Percentiles rank a stretch among this genome's conserved stretches.
Conservation (phyloP, 2,797 vertebrate genomes). For the Apogon hyalosoma region DNA sequence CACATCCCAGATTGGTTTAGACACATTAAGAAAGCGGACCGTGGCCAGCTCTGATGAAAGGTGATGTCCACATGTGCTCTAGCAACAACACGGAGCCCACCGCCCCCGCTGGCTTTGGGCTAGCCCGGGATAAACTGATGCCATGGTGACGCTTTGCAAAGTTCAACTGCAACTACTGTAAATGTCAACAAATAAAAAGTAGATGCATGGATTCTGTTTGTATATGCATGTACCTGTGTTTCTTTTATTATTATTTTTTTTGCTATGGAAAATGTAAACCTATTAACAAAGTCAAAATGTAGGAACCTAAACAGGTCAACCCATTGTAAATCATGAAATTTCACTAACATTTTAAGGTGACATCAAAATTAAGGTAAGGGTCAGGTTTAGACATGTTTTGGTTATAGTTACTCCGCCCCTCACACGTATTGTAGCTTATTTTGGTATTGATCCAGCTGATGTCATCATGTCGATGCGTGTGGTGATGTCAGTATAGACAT, state of each 20-base stretch:
- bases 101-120: slow-evolving; percentile 28
- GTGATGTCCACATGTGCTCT: slow-evolving; percentile 49
- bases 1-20: slow-evolving; percentile 62
- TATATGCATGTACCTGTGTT: too few species aligned
- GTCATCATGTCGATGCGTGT: too few species aligned
- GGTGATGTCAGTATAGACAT: too few species aligned
- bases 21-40: slow-evolving; percentile 57
- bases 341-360: too few species aligned
- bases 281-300: too few species aligned
- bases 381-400: too few species aligned
- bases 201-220: slow-evolving; percentile 1
- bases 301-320: too few species aligned
- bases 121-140: slow-evolving; percentile 50
- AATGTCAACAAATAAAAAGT: slow-evolving; percentile 62
- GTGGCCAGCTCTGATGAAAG: slow-evolving; percentile 56
- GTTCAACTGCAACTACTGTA: slow-evolving; percentile 47
- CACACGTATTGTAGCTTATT: too few species aligned
- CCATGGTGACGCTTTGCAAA: slow-evolving; percentile 40
- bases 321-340: too few species aligned
- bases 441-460: too few species aligned
- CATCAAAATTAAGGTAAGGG: too few species aligned
- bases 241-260: slow-evolving; percentile 25
- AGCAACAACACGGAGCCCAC: slow-evolving; percentile 43
- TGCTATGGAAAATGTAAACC: background rate
- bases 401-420: too few species aligned